phyloP scores from a whole-genome alignment of 2,888 invertebrate species.

The Euplagia quadripunctaria region DNA sequence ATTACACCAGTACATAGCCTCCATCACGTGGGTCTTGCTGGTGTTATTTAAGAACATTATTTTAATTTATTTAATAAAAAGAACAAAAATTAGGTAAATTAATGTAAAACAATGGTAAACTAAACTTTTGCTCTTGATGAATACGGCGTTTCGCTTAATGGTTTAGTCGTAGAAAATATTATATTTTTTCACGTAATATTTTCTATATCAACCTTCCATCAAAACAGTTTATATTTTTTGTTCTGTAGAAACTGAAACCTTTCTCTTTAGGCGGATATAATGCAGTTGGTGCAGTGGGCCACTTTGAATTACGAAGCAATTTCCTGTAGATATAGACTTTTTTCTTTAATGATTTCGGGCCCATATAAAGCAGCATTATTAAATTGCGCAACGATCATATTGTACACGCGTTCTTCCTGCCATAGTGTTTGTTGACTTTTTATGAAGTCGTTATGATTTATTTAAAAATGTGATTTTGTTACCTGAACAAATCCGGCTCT shows the following conservation, averaged over 20 bases:
- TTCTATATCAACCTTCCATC: background rate
- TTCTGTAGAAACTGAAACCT: conserved; percentile 13
- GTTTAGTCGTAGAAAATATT: no score
- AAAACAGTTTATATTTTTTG: background rate
- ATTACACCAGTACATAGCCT: no score
- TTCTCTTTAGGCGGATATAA: conserved; percentile 20
- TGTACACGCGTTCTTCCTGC: conserved; percentile 1
- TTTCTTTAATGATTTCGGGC: background rate
- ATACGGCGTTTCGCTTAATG: no score
- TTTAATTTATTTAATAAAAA: no score
- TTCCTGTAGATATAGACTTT: conserved; percentile 8
- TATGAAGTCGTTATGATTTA: background rate
- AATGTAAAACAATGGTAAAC: no score
- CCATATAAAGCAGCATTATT: background rate
- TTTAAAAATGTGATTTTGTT: background rate
- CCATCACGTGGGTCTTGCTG: no score
- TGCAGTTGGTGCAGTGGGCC: background rate
- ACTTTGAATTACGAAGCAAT: background rate
- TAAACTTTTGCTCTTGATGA: no score
- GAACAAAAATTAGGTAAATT: no score
- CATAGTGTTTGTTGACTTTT: background rate
- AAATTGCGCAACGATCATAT: background rate
- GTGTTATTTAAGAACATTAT: no score
- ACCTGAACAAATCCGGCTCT: background rate
- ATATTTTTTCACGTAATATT: no score